These are phyloP conservation scores for Crioceris asparagi DNA, from an alignment of 2,888 invertebrate genomes.

Conservation along the genomic window DNA sequence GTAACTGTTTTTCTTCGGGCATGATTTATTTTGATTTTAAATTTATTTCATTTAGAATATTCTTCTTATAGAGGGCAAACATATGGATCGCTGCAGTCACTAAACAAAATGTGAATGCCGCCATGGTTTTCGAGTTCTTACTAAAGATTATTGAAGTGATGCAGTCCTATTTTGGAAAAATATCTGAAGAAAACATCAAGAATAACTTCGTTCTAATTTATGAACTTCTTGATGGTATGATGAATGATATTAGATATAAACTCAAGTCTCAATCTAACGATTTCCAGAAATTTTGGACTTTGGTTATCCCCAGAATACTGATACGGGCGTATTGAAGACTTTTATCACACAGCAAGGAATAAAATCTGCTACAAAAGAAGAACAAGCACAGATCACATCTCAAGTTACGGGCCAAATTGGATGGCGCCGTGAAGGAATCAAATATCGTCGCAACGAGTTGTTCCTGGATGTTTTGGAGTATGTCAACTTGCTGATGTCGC, in stretches of 20 bases:
- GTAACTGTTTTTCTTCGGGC: too few relatives aligned
- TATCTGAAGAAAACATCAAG: constrained; percentile 99
- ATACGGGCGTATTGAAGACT: constrained; percentile 97
- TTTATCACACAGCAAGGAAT: constrained; percentile 99
- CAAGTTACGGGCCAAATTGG: constrained; percentile 96
- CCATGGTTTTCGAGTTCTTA: constrained; percentile 99
- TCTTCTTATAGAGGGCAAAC: constrained; percentile 95
- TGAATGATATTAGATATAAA: neutral
- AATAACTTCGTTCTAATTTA: constrained; percentile 99
- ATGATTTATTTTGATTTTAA: too few relatives aligned
- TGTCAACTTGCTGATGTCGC: constrained; percentile 98
- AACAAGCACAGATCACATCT: constrained; percentile 98
- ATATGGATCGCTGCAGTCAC: constrained; percentile 99
- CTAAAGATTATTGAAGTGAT: constrained; percentile 96
- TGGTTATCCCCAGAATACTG: constrained; percentile 99
- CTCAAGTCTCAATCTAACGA: neutral
- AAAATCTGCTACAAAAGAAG: constrained; percentile 97
- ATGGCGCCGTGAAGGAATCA: constrained; percentile 98
- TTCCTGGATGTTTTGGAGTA: constrained; percentile 98
- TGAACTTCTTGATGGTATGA: constrained; percentile 88
- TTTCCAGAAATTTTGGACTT: constrained; percentile 90
- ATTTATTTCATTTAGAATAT: too few relatives aligned
- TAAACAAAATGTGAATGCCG: constrained; percentile 99
- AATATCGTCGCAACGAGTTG: constrained; percentile 95
- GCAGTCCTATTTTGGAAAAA: constrained; percentile 99